These are phyloP conservation scores for Agonum fuliginosum DNA, from an alignment of 2,888 invertebrate species.

Conservation along the genomic window DNA sequence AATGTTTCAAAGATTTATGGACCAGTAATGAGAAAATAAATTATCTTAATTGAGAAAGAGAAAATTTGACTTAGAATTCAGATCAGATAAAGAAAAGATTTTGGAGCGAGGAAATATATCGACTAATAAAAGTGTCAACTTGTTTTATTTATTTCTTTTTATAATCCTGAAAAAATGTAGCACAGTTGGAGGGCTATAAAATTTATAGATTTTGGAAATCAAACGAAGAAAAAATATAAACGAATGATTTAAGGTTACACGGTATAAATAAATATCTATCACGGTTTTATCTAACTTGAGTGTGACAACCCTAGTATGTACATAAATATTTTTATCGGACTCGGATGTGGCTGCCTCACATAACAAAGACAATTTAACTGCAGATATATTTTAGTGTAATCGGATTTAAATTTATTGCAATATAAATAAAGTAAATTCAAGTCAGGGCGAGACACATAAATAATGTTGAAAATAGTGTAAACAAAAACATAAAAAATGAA, in stretches of 20 bases:
- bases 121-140: not conserved
- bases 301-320: too few species aligned
- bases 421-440: too few species aligned
- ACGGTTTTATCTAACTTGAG: too few species aligned
- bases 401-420: too few species aligned
- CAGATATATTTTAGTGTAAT: too few species aligned
- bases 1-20: not conserved
- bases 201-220: not conserved
- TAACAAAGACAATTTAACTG: too few species aligned
- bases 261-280: not conserved
- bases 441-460: too few species aligned
- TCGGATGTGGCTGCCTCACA: too few species aligned
- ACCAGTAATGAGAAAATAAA: not conserved
- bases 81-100: not conserved
- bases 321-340: too few species aligned
- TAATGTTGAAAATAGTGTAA: too few species aligned
- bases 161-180: not conserved
- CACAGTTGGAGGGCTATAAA: not conserved
- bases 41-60: conserved; percentile 1
- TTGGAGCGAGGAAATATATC: not conserved
- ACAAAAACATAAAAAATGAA: not conserved
- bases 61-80: not conserved
- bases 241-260: not conserved
- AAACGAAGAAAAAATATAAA: not conserved
- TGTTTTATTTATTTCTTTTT: conserved; percentile 1